Evolutionary conservation across 2,888 invertebrate species (phyloP), one percentile per base, ranked within the genome.

Genomic region (Elegia similella): DNA sequence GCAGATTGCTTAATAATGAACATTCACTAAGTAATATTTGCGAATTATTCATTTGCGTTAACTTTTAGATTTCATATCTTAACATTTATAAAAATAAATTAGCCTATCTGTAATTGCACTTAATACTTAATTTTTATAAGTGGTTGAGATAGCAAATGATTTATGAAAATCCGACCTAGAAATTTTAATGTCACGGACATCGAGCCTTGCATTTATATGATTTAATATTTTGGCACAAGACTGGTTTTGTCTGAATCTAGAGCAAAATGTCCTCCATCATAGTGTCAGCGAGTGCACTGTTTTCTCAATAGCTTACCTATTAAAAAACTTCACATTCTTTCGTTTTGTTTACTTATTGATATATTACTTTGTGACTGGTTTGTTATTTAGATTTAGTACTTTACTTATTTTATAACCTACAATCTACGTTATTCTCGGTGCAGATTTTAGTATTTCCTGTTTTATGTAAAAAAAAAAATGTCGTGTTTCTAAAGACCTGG

Each of bases 161-260:
- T 44, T 44, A 44, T 30, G 29, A 30, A 44, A 30, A 15, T 12
- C n/a, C 32, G 54, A 44, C 54, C 44, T 44, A 54, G 54, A 54
- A 54, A 38, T 54, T 43, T 32, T 43, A 54, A 44, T 54, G 54
- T 44, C 54, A 54, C 13, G 54, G 44, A 16, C 43, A 32, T 54
- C 43, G 15, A 30, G 43, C 30, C 43, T 12, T 53, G 30, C 43
- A 42, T 10, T 38, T n/a, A 13, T 29, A 17, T 52, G 34, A 52
- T 53, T 53, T 53, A 53, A 47, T 44, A 43, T 54, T 54, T 54
- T 54, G 54, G 15, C 54, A 44, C 32, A 38, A 12, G n/a, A n/a
- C 38, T 38, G 8, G 38, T n/a, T 38, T 34, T 34, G 34, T 34
- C 34, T 34, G 10, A 8, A 34, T 34, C 38, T 38, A 38, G 38